phyloP scores from a whole-genome alignment of 2,888 invertebrate species.

The Cheilosia pagana region DNA sequence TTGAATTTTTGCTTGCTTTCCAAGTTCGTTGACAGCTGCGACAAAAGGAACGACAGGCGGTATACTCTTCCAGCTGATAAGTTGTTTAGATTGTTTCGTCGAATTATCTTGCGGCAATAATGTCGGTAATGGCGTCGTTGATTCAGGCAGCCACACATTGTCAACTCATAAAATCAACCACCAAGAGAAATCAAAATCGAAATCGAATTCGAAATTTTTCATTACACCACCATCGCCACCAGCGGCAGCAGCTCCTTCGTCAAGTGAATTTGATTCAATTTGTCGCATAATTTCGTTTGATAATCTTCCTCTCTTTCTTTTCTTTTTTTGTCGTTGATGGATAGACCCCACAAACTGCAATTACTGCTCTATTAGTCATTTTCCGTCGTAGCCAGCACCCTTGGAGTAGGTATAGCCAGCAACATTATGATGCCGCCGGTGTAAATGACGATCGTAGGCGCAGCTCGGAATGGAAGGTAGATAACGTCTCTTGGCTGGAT shows the following conservation, averaged over 20 bases:
- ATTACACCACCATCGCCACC: not conserved
- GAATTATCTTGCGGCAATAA: conserved; percentile 32
- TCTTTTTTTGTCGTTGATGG: conserved; percentile 35
- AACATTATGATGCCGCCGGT: conserved; percentile 47
- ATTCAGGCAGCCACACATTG: conserved; percentile 38
- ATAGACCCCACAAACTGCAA: conserved; percentile 61
- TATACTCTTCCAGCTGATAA: conserved; percentile 18
- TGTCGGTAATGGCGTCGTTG: conserved; percentile 25
- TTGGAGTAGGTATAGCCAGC: conserved; percentile 13
- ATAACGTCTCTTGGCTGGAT: conserved; percentile 40
- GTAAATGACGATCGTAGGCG: conserved; percentile 55
- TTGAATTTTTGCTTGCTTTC: conserved; percentile 7
- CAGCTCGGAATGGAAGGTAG: not conserved
- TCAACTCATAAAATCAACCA: conserved; percentile 45
- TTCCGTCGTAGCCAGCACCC: conserved; percentile 44
- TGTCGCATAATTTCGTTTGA: conserved; percentile 66
- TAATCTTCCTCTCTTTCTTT: conserved; percentile 28
- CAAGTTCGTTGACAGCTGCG: conserved; percentile 44
- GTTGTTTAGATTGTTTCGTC: conserved; percentile 19
- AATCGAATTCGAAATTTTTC: conserved; percentile 41
- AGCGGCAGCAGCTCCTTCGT: not conserved
- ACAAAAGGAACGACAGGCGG: conserved; percentile 18
- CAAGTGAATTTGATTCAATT: conserved; percentile 64
- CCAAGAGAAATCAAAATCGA: conserved; percentile 37
- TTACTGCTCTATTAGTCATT: conserved; percentile 68